Percentiles rank a stretch among this genome's conserved stretches.
Evolutionary conservation across 2,888 invertebrate genomes (phyloP).

Genomic region (Abrostola triplasia): DNA sequence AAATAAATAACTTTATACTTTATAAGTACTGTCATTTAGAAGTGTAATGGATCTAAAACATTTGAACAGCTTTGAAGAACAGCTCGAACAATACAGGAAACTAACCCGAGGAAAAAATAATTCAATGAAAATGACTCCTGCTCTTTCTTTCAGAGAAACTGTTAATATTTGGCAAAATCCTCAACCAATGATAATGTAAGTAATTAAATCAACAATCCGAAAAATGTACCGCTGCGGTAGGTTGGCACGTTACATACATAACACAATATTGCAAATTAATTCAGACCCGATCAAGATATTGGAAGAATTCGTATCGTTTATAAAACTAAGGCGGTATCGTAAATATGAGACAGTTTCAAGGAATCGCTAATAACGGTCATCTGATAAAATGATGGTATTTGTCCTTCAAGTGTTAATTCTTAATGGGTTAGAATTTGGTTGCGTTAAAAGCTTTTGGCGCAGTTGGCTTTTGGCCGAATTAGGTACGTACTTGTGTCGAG

Average conservation of each 20-base stretch:
- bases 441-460: neutral
- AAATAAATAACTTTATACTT: too few relatives aligned
- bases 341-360: conserved; percentile 39
- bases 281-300: conserved; percentile 47
- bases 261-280: conserved; percentile 45
- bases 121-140: too few relatives aligned
- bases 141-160: too few relatives aligned
- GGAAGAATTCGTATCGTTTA: conserved; percentile 45
- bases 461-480: neutral
- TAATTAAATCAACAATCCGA: conserved; percentile 5
- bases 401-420: conserved; percentile 33
- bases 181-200: neutral
- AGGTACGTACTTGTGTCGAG: neutral
- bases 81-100: too few relatives aligned
- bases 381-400: conserved; percentile 48
- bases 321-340: conserved; percentile 32
- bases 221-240: conserved; percentile 22
- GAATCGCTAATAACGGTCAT: conserved; percentile 45
- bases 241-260: conserved; percentile 21
- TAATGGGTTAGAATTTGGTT: neutral
- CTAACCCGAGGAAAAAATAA: too few relatives aligned
- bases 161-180: neutral
- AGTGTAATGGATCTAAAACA: too few relatives aligned
- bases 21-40: too few relatives aligned
- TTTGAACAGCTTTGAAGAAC: too few relatives aligned